Base-by-base conservation (phyloP, 1,140 invertebrate genomes). In the Aphaenogaster floridana region DNA sequence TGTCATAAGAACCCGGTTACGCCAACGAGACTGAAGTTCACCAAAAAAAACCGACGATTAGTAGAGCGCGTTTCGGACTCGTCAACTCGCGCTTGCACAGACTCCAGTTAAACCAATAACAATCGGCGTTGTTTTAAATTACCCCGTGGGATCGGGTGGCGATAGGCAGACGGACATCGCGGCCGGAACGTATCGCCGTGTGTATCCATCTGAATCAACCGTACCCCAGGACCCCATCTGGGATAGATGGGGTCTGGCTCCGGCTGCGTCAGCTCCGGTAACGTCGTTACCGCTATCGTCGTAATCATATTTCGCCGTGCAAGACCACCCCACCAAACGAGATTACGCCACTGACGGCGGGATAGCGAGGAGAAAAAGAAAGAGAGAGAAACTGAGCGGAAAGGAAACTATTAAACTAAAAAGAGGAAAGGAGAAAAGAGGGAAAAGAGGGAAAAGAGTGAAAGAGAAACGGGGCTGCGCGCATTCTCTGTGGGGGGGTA, bases 261-360 rank as follows among this genome's bases (percentile, higher is more conserved):
- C 66, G 76, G 89, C 92, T 92, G 91, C 91, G 88, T 91, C 91
- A 89, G 90, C 90, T 86, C 72, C 83, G 76, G 80, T 92, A 92
- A 92, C 88, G 28, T 90, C 81, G 92, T 92, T 92, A 92, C 81
- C 91, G 88, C 91, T 92, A 92, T 92, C 91, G 91, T 80, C 89
- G 88, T 92, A 92, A 92, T 92, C 91, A 92, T 92, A 92, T 92
- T 92, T 92, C 74, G 64, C 77, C 87, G 83, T 89, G 81, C 89
- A 92, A 92, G 90, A 92, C 86, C 90, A 77, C 86, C 89, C 81
- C 78, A 74, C 79, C 28, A 89, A 90, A 90, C 66, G 88, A 87
- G 88, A 90, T 90, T 90, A 90, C 86, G 28, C 85, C 59, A 64
- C 71, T 77, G 61, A 64, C 57, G 86, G 64, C 17, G 59, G 68